Percentiles rank a stretch among this genome's conserved stretches.
phyloP scores from a whole-genome alignment of 2,888 invertebrate species.

The Campopleginae sp. region DNA sequence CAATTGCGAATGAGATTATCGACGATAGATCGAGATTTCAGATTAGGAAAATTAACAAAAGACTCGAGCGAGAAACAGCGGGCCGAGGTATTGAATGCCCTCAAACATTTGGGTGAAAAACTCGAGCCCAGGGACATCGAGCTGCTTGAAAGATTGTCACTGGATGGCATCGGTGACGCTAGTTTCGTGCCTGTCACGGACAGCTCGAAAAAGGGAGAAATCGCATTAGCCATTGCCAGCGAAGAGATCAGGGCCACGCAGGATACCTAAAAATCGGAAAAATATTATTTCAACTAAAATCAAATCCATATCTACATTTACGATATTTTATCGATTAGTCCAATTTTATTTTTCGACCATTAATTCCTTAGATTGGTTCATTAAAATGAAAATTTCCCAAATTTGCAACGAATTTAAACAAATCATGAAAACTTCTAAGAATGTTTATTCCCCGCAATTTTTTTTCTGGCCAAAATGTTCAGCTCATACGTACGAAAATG shows the following conservation, averaged over 20 bases:
- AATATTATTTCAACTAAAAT: neutral
- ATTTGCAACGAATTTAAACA: neutral
- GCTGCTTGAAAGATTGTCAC: conserved; percentile 84
- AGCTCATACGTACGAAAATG: too few species aligned
- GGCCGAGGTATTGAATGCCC: conserved; percentile 85
- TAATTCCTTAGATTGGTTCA: neutral
- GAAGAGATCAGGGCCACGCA: conserved; percentile 77
- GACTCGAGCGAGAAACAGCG: conserved; percentile 85
- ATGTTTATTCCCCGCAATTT: too few species aligned
- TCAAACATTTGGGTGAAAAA: conserved; percentile 85
- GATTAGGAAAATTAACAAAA: conserved; percentile 86
- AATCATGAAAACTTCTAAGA: neutral
- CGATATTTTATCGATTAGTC: conserved; percentile 9
- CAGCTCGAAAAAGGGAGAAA: conserved; percentile 75
- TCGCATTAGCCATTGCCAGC: conserved; percentile 76
- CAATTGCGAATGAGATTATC: conserved; percentile 87
- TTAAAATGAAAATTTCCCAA: neutral
- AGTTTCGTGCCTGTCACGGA: conserved; percentile 85
- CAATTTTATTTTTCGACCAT: conserved; percentile 33
- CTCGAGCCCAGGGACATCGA: conserved; percentile 84
- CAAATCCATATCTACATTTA: neutral
- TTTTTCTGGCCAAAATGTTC: too few species aligned
- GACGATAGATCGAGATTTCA: conserved; percentile 87
- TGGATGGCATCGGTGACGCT: conserved; percentile 81
- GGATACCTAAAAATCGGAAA: conserved; percentile 61